Base-by-base conservation (phyloP, 2,797 vertebrate species). In the Protosalanx chinensis region DNA sequence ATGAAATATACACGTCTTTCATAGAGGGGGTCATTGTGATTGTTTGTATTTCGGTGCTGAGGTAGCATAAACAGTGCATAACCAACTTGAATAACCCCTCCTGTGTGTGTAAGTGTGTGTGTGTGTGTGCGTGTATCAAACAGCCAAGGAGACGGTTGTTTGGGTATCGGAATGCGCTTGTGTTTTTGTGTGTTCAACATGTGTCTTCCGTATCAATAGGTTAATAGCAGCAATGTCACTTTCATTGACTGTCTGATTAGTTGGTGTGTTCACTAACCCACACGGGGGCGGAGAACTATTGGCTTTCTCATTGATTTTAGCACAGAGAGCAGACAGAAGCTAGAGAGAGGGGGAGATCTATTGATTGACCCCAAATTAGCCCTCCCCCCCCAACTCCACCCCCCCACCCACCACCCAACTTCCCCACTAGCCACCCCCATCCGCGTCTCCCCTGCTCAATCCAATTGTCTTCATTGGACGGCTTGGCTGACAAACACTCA, bases 231-330 rank as follows among this genome's bases (percentile, higher is more conserved):
- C 86, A 80, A 93, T 92, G 95, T 94, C 94, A 95, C 91, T 79
- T 90, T 93, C 94, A 94, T 91, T 94, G 93, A 91, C 93, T 93
- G 90, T 89, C 92, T 95, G 94, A 95, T 96, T 96, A 96, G 95
- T 93, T 93, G 91, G 91, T 92, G 93, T 95, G 95, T 94, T 94
- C 94, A 94, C 93, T 94, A 94, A 94, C 95, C 92, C 92, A 91
- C 90, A 86, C 85, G 76, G 81, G 90, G 91, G 90, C 79, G 77
- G 86, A 80, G 91, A 89, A 89, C 90, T 91, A 92, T 93, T 92
- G 91, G 91, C 91, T 93, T 89, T 82, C 81, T 82, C 89, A 94
- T 94, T 93, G 92, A 94, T 93, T 93, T 92, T 91, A 90, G 88
- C 83, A 86, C 87, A 81, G 86, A 83, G 86, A 89, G 90, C 88